phyloP scores from a whole-genome alignment of 2,113 vertebrate genomes.

The Myrmophylax atrothorax region DNA sequence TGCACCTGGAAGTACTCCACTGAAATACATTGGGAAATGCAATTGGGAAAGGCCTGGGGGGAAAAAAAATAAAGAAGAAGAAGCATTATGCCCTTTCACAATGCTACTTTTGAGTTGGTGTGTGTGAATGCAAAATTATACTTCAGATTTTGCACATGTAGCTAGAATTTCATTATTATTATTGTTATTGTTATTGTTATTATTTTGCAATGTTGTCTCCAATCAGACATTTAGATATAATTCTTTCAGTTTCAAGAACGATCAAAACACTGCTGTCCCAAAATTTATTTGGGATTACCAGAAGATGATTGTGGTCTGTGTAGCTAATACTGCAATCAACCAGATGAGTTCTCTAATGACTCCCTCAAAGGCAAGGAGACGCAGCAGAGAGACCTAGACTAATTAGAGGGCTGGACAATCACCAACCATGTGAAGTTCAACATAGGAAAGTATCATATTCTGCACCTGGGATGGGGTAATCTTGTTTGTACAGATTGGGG shows the following conservation, averaged over 20 bases:
- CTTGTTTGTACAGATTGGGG: neutral
- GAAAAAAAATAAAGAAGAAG: neutral
- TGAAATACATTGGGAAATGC: neutral
- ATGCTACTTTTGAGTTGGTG: neutral
- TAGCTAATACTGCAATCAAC: neutral
- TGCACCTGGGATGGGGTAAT: neutral
- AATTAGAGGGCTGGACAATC: neutral
- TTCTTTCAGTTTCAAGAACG: neutral
- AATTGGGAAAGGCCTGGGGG: neutral
- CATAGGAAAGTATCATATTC: neutral
- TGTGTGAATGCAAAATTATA: neutral
- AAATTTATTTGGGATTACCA: neutral
- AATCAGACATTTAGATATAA: neutral
- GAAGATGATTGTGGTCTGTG: neutral
- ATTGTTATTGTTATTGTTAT: too few species aligned
- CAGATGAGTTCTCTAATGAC: neutral
- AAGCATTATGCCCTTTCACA: neutral
- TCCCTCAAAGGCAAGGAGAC: neutral
- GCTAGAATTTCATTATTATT: neutral
- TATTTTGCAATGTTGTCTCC: neutral
- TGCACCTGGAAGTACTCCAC: neutral
- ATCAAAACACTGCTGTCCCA: neutral
- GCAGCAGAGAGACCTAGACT: neutral
- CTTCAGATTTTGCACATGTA: neutral
- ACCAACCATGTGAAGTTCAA: neutral